Evolutionary conservation across 2,888 invertebrate genomes (phyloP), one percentile per base, ranked within the genome.

Genomic region (Isoperla grammatica): DNA sequence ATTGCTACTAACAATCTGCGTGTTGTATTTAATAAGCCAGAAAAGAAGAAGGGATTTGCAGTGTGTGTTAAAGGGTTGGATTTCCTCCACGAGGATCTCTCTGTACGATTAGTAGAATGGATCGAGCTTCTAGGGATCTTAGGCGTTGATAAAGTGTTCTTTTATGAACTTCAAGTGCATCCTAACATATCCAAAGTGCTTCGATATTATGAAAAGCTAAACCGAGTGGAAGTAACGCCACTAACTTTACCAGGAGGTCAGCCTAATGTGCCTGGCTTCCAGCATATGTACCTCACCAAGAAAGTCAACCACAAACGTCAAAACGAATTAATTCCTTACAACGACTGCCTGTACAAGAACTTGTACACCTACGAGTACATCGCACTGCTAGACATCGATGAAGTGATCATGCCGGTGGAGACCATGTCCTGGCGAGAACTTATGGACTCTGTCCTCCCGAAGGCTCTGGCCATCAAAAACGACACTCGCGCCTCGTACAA

Each of bases 301-400:
- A 95, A 94, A 75, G 87, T 91, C 29, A 94, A 92, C 70, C 90
- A 95, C 76, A 96, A 96, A 75, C 81, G 95, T 12, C 91, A 95
- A 74, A 94, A 95, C 77, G 96, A 96, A 76, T 81, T 96, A 62
- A 91, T 96, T 68, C 95, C 95, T 11, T 96, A 96, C 79, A 96
- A 96, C 75, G 96, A 96, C 75, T 96, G 96, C 71, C 81, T 96
- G 57, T 95, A 95, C 77, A 87, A 91, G 72, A 90, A 95, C 72
- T 84, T 95, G 78, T 90, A 94, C 73, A 81, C 87, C 65, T 95
- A 95, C 75, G 85, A 90, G 65, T 93, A 90, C 76, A 86, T 95
- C 57, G 91, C 90, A n/a, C 78, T 96, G 61, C 79, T 95, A 56
- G 96, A 96, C 73, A 89, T 93, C 65, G 96, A 96, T 76, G 96